phyloP scores from a whole-genome alignment of 1,140 invertebrate genomes.

The Brachionus angularis region DNA sequence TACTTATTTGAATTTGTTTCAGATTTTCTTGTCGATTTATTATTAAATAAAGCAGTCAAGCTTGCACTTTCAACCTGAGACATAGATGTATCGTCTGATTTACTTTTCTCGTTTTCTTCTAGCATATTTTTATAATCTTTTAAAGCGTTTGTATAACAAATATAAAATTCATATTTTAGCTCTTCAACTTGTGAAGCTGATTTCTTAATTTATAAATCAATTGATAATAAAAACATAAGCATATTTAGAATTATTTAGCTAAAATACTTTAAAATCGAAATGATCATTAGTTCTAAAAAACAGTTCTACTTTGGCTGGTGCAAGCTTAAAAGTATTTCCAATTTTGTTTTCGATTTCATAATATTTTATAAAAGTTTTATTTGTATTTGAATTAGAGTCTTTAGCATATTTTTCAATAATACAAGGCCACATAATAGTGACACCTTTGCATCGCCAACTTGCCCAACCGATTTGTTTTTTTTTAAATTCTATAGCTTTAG shows the following conservation, averaged over 20 bases:
- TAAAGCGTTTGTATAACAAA: slow-evolving; percentile 6
- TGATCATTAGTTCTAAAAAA: neutral
- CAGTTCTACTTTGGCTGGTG: neutral
- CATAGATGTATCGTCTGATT: neutral
- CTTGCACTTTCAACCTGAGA: neutral
- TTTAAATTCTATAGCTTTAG: neutral
- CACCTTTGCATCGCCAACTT: neutral
- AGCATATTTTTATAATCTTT: slow-evolving; percentile 7
- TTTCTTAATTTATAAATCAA: too few relatives aligned
- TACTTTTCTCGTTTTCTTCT: slow-evolving; percentile 2
- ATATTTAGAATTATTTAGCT: neutral
- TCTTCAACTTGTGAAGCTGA: neutral
- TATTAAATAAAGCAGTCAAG: neutral
- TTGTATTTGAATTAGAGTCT: neutral
- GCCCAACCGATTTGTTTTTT: slow-evolving; percentile 16
- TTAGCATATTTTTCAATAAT: slow-evolving; percentile 37
- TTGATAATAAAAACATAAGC: too few relatives aligned
- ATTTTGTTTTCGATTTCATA: slow-evolving; percentile 11
- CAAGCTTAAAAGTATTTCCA: slow-evolving; percentile 20
- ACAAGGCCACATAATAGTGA: slow-evolving; percentile 16
- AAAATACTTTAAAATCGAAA: slow-evolving; percentile 20
- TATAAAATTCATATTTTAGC: neutral
- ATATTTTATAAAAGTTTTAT: neutral
- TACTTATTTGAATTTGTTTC: neutral
- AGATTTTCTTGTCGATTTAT: neutral